These are phyloP conservation scores for Acanthaster planci DNA, from an alignment of 35 echinoderm and acorn worm genomes.

Conservation along the genomic window DNA sequence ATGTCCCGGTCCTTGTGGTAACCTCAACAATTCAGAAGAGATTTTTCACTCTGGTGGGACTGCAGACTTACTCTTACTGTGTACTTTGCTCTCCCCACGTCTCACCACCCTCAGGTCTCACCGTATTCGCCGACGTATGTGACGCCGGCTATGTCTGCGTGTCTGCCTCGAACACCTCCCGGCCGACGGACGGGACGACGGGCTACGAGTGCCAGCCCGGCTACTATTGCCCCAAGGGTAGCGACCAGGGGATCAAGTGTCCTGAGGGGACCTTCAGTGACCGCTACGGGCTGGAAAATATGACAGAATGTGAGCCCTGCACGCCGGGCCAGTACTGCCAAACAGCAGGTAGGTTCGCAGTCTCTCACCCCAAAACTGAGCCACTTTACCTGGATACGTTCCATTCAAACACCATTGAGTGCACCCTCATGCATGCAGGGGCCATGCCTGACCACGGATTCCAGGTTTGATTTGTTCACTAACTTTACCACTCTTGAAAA, in stretches of 20 bases:
- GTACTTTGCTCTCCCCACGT: not conserved
- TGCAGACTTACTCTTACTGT: too few species aligned
- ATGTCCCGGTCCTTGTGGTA: too few species aligned
- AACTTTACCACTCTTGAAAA: too few species aligned
- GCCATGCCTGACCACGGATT: too few species aligned
- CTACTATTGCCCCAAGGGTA: slow-evolving; percentile 96
- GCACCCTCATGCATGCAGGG: too few species aligned
- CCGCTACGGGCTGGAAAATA: slow-evolving; percentile 85
- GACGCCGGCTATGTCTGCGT: slow-evolving; percentile 97
- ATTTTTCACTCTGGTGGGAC: too few species aligned
- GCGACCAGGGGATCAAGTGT: slow-evolving; percentile 92
- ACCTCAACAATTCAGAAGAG: too few species aligned
- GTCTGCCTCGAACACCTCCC: slow-evolving; percentile 80
- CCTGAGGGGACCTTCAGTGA: slow-evolving; percentile 96
- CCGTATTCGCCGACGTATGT: slow-evolving; percentile 75
- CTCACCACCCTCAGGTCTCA: slow-evolving; percentile 45
- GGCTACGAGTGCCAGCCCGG: slow-evolving; percentile 95
- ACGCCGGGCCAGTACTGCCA: slow-evolving; percentile 87
- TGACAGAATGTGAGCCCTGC: slow-evolving; percentile 90
- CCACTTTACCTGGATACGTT: too few species aligned
- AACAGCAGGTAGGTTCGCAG: slow-evolving; percentile 64
- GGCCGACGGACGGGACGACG: slow-evolving; percentile 78
- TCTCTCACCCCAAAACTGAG: too few species aligned
- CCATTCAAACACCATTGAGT: too few species aligned
- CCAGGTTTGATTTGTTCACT: too few species aligned